Percentiles rank a stretch among this genome's conserved stretches.
Conservation (phyloP, 2,113 vertebrate species). For the Pitta sordida region DNA sequence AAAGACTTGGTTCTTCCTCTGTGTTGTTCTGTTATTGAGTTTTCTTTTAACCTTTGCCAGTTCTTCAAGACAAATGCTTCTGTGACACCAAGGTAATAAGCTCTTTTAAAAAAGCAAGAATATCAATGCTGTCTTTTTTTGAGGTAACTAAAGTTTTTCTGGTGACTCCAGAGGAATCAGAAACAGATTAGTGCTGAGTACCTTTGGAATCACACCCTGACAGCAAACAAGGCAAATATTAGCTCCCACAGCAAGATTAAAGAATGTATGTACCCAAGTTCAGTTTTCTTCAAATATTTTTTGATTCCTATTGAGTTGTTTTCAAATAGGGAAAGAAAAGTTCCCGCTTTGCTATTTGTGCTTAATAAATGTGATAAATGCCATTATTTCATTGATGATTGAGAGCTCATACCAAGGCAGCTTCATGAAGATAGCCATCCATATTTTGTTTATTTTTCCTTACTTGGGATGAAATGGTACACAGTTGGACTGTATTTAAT, state of each 20-base stretch:
- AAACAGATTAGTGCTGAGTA: background rate
- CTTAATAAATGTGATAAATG: background rate
- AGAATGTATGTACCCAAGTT: background rate
- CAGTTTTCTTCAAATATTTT: background rate
- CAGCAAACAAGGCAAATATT: background rate
- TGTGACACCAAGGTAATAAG: background rate
- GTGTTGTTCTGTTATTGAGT: background rate
- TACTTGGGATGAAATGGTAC: background rate
- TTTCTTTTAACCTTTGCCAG: slow-evolving; percentile 1
- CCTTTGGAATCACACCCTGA: background rate
- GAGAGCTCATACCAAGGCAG: background rate
- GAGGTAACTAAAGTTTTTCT: background rate
- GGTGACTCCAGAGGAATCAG: background rate
- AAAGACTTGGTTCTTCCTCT: background rate
- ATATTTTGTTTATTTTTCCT: background rate
- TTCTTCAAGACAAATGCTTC: background rate
- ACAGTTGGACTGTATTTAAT: background rate
- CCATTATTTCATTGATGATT: background rate
- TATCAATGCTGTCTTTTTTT: background rate
- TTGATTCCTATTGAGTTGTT: background rate
- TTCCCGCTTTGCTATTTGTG: background rate
- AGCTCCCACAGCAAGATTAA: background rate
- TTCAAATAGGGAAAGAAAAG: background rate
- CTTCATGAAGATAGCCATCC: background rate
- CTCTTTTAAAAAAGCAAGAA: background rate